Evolutionary conservation across 2,888 invertebrate genomes (phyloP).

Genomic region (Polydrusus cervinus): DNA sequence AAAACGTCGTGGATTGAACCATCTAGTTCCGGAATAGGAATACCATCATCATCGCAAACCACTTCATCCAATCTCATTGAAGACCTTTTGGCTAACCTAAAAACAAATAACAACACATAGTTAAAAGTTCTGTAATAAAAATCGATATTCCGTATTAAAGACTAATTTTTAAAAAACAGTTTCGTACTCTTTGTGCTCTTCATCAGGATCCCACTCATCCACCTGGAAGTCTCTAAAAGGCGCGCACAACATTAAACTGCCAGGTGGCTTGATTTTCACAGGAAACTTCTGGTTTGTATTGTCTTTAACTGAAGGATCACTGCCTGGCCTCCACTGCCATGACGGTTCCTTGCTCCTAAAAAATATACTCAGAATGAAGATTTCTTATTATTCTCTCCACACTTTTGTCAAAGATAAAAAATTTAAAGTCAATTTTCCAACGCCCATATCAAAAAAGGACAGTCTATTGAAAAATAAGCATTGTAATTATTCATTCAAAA

Average conservation of each 20-base stretch:
- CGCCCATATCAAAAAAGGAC: too few species aligned
- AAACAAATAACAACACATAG: too few species aligned
- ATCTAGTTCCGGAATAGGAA: conserved; percentile 67
- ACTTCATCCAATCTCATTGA: conserved; percentile 55
- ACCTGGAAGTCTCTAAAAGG: conserved; percentile 73
- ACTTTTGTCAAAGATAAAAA: too few species aligned
- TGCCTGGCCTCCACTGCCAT: conserved; percentile 54
- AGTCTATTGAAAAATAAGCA: too few species aligned
- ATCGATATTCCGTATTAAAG: too few species aligned
- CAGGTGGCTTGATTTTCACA: conserved; percentile 41
- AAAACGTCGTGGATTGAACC: conserved; percentile 70
- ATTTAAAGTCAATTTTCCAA: too few species aligned
- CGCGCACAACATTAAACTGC: conserved; percentile 72
- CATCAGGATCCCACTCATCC: conserved; percentile 63
- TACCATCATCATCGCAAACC: conserved; percentile 63
- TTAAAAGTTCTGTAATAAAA: too few species aligned
- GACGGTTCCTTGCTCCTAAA: conserved; percentile 59
- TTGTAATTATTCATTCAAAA: too few species aligned
- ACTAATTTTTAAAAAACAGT: too few species aligned
- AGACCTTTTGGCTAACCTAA: conserved; percentile 43
- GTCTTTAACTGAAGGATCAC: conserved; percentile 36
- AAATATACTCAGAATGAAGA: conserved; percentile 23
- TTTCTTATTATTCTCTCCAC: too few species aligned
- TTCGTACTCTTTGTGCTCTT: conserved; percentile 61
- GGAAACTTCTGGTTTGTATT: conserved; percentile 41